A percentile compares a stretch with the other conserved stretches of the same genome.
phyloP scores from a whole-genome alignment of 2,888 invertebrate species.

The Dryobota labecula region DNA sequence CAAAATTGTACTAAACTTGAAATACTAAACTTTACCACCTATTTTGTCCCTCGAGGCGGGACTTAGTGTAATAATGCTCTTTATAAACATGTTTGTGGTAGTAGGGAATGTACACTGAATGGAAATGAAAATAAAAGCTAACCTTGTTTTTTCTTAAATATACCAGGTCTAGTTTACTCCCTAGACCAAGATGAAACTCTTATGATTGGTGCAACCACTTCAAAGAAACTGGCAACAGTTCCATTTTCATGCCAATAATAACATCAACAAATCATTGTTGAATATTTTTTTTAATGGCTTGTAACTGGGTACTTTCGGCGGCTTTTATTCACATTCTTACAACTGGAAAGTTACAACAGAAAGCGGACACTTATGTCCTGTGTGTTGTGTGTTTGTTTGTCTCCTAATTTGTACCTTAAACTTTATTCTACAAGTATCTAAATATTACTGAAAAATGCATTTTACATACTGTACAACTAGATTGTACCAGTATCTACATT shows the following conservation, averaged over 20 bases:
- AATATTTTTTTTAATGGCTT: background rate
- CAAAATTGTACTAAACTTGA: conserved; percentile 10
- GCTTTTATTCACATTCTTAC: background rate
- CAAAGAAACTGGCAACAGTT: background rate
- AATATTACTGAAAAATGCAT: background rate
- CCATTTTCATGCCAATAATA: background rate
- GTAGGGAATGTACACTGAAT: background rate
- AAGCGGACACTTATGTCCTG: background rate
- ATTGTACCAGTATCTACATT: too few species aligned
- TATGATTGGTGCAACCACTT: background rate
- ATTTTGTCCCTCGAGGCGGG: background rate
- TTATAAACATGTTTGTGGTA: background rate
- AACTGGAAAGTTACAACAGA: background rate
- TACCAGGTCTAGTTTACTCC: background rate
- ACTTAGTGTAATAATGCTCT: background rate
- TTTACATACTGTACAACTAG: background rate
- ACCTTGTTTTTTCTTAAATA: background rate
- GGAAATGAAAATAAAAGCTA: background rate
- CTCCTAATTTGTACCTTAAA: background rate
- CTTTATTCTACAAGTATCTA: background rate
- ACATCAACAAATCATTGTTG: background rate
- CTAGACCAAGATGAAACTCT: background rate
- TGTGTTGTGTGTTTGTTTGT: background rate
- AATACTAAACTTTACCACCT: background rate
- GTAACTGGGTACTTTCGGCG: background rate